phyloP scores from a whole-genome alignment of 64 coral and sea anemone genomes.

The Porites australiensis region DNA sequence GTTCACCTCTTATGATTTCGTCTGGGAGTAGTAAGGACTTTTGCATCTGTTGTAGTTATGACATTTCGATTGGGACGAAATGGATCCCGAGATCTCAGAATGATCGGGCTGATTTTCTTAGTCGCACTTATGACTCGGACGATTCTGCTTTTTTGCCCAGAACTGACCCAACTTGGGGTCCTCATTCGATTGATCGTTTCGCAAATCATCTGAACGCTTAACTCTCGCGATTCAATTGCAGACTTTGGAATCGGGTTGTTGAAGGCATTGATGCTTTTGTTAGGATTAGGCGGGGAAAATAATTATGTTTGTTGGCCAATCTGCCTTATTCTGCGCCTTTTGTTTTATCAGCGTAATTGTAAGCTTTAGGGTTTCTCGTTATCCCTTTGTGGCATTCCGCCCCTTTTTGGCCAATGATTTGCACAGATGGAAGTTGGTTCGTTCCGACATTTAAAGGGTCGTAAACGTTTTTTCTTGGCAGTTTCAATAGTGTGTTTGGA shows the following conservation, averaged over 20 bases:
- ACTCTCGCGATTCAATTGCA: slow-evolving; percentile 35
- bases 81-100: slow-evolving; percentile 68
- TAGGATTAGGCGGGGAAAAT: slow-evolving; percentile 34
- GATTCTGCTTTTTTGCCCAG: background rate
- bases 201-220: slow-evolving; percentile 27
- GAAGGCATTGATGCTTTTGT: slow-evolving; percentile 47
- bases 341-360: background rate
- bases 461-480: slow-evolving; percentile 9
- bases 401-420: no score
- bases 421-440: slow-evolving; percentile 53
- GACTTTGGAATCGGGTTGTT: slow-evolving; percentile 34
- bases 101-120: slow-evolving; percentile 48
- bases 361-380: slow-evolving; percentile 37
- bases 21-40: slow-evolving; percentile 43
- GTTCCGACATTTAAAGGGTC: background rate
- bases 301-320: slow-evolving; percentile 46
- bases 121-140: background rate
- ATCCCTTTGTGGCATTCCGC: background rate
- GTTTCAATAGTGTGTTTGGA: slow-evolving; percentile 23
- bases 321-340: slow-evolving; percentile 2
- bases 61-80: slow-evolving; percentile 56
- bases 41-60: slow-evolving; percentile 23
- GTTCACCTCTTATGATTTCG: slow-evolving; percentile 49
- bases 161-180: slow-evolving; percentile 60
- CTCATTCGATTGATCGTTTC: slow-evolving; percentile 59